A percentile compares a stretch with the other conserved stretches of the same genome.
These are phyloP conservation scores for Jaculus jaculus DNA, from an alignment of 2,113 vertebrate species.

Conservation along the genomic window DNA sequence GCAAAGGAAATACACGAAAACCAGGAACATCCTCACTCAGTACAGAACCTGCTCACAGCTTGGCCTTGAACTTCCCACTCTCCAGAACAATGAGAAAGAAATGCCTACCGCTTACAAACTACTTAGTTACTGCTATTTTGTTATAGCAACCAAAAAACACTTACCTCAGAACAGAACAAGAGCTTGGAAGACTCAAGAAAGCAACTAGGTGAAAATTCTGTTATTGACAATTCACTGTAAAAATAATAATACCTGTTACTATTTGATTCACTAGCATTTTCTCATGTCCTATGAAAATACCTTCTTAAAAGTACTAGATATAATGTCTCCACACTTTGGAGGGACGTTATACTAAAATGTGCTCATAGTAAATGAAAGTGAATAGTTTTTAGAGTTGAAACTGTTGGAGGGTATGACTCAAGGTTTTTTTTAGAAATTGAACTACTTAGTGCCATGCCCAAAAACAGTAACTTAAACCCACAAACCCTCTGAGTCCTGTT, in stretches of 20 bases:
- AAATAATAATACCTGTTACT: conserved; percentile 32
- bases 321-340: not conserved
- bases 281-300: not conserved
- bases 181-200: conserved; percentile 15
- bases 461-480: not conserved
- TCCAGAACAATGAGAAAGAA: not conserved
- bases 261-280: not conserved
- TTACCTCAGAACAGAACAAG: not conserved
- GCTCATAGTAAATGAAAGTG: not conserved
- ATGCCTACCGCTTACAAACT: not conserved
- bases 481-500: not conserved
- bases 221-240: conserved; percentile 19
- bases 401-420: not conserved
- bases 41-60: not conserved
- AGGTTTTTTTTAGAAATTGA: conserved; percentile 2
- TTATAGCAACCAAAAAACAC: not conserved
- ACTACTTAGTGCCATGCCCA: not conserved
- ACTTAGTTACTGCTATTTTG: too few relatives aligned
- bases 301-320: not conserved
- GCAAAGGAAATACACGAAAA: not conserved
- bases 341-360: not conserved
- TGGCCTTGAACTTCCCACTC: not conserved
- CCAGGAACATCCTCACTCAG: not conserved
- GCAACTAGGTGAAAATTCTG: conserved; percentile 46
- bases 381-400: not conserved